These are phyloP conservation scores for Rhizomys pruinosus DNA, from an alignment of 2,113 vertebrate genomes.

Conservation along the genomic window DNA sequence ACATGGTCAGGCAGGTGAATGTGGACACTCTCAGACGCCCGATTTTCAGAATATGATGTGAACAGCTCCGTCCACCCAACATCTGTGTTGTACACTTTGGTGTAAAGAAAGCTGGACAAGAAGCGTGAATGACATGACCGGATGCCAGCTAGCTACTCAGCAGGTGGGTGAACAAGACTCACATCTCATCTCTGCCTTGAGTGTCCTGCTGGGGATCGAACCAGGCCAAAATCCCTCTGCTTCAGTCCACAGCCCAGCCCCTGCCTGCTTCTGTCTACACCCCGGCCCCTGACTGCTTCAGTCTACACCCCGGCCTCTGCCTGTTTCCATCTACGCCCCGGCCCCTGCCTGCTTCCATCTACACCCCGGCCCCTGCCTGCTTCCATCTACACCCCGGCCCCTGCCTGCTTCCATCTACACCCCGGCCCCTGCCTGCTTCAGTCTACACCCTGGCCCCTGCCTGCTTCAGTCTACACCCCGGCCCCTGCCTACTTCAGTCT, in stretches of 20 bases:
- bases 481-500: too few species aligned
- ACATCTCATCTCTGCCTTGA: not conserved
- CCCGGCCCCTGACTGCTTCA: too few species aligned
- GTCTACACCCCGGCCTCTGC: too few species aligned
- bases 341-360: too few species aligned
- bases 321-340: too few species aligned
- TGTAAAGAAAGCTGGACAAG: not conserved
- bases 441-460: too few species aligned
- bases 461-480: too few species aligned
- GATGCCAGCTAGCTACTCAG: not conserved
- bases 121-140: not conserved
- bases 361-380: not conserved
- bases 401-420: too few species aligned
- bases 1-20: not conserved
- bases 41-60: constrained; percentile 6
- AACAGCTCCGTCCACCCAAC: not conserved
- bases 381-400: too few species aligned
- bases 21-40: not conserved
- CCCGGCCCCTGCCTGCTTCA: too few species aligned
- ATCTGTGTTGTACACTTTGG: not conserved
- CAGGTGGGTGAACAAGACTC: not conserved
- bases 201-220: not conserved
- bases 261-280: too few species aligned
- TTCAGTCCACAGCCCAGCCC: too few species aligned
- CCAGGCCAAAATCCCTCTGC: not conserved